Conservation (phyloP, 2,797 vertebrate genomes). For the Neomorphus geoffroyi region DNA sequence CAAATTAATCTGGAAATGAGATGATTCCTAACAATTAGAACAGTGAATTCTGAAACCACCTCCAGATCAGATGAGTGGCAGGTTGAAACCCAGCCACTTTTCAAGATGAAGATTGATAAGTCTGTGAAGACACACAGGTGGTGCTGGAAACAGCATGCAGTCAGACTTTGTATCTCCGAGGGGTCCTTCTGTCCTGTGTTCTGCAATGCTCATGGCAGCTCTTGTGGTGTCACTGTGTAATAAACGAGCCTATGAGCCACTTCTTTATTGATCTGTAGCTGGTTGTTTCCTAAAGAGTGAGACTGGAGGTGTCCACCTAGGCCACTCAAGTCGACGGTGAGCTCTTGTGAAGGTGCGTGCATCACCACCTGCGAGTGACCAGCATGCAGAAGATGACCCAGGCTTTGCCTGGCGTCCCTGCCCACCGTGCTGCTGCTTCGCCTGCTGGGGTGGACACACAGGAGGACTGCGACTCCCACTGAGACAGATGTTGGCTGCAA, state of each 20-base stretch:
- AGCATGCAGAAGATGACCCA: not conserved
- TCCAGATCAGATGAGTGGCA: rapidly evolving
- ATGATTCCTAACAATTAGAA: not conserved
- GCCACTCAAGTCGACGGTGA: not conserved
- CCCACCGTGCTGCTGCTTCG: not conserved
- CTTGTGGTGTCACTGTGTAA: not conserved
- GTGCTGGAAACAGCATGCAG: not conserved
- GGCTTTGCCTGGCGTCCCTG: not conserved
- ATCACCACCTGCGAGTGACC: not conserved
- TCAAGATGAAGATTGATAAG: not conserved
- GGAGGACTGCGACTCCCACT: not conserved
- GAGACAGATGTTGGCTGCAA: too few species aligned
- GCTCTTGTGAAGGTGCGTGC: not conserved
- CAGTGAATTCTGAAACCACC: not conserved
- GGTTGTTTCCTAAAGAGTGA: not conserved
- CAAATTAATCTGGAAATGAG: conserved; percentile 12
- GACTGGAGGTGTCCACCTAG: not conserved
- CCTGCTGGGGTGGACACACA: too few species aligned
- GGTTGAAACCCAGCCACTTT: not conserved
- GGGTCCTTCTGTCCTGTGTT: not conserved
- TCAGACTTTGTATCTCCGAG: not conserved
- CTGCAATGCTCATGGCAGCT: rapidly evolving
- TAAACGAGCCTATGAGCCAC: not conserved
- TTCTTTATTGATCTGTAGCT: not conserved
- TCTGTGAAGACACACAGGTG: not conserved